Percentiles rank a stretch among this genome's conserved stretches.
These are phyloP conservation scores for Nasonia vitripennis DNA, from an alignment of 1,140 invertebrate species.

Conservation along the genomic window DNA sequence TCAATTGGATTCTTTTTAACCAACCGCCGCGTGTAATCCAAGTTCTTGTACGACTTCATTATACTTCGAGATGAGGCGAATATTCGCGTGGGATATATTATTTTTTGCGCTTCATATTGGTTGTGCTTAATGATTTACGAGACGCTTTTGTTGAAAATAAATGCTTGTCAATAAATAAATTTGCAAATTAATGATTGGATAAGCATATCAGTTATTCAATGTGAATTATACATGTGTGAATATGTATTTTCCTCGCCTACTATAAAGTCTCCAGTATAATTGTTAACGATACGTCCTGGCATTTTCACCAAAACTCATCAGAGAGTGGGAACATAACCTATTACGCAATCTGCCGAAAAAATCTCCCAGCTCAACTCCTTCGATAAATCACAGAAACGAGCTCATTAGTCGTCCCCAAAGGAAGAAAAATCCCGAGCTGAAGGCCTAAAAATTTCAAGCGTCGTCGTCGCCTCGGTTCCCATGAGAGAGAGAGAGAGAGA, in stretches of 20 bases:
- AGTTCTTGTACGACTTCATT: constrained; percentile 13
- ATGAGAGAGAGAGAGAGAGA: too few relatives aligned
- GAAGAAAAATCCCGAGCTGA: not conserved
- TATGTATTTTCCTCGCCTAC: not conserved
- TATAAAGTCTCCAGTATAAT: not conserved
- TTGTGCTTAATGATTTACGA: too few relatives aligned
- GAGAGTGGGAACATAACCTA: too few relatives aligned
- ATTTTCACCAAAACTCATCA: not conserved
- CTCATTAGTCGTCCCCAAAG: too few relatives aligned
- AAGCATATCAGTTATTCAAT: not conserved
- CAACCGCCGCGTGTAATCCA: not conserved
- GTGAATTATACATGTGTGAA: not conserved
- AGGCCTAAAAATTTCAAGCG: constrained; percentile 1
- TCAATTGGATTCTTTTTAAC: constrained; percentile 13
- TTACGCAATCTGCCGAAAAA: too few relatives aligned
- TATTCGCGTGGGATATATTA: too few relatives aligned
- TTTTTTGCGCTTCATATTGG: too few relatives aligned
- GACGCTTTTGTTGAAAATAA: too few relatives aligned
- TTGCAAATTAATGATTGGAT: not conserved
- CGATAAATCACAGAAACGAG: too few relatives aligned
- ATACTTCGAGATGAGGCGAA: not conserved
- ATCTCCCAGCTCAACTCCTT: too few relatives aligned
- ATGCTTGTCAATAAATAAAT: not conserved
- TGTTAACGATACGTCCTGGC: not conserved
- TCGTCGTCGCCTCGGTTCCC: not conserved